Evolutionary conservation across 92 coral and sea anemone species (phyloP).

Genomic region (Epizoanthus scotinus): DNA sequence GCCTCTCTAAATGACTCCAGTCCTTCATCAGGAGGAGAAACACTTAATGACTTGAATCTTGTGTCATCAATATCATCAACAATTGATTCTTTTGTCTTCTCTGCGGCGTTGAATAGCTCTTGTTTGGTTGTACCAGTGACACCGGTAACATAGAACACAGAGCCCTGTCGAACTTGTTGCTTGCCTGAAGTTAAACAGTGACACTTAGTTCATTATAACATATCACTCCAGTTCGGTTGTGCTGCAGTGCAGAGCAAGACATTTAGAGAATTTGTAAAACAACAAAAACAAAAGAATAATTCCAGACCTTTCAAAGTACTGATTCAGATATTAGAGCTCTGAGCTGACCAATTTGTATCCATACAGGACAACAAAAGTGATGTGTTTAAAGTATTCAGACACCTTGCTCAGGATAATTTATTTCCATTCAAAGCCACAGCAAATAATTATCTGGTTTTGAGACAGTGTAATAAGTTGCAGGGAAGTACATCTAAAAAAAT

Average conservation of each 20-base stretch:
- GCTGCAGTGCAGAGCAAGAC: not conserved
- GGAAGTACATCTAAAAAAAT: too few relatives aligned
- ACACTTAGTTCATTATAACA: not conserved
- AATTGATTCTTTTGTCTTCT: conserved; percentile 74
- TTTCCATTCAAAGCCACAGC: too few relatives aligned
- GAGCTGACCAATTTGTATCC: too few relatives aligned
- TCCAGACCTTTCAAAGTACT: too few relatives aligned
- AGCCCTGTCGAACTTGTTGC: conserved; percentile 54
- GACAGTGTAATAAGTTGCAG: too few relatives aligned
- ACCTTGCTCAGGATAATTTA: too few relatives aligned
- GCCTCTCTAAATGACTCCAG: conserved; percentile 75
- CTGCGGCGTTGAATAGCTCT: conserved; percentile 82
- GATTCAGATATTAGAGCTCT: too few relatives aligned
- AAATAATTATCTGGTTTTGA: too few relatives aligned
- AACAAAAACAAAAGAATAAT: not conserved
- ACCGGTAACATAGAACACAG: conserved; percentile 85
- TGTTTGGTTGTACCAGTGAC: conserved; percentile 80
- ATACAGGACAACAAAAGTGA: too few relatives aligned
- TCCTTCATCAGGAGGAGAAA: conserved; percentile 69
- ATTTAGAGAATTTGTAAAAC: not conserved
- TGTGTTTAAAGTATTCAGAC: too few relatives aligned
- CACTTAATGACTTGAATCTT: conserved; percentile 51
- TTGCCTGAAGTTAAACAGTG: conserved; percentile 11
- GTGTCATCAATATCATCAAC: conserved; percentile 76
- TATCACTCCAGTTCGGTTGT: too few relatives aligned